Conservation (phyloP, 2,113 vertebrate genomes). For the Tichodroma muraria region DNA sequence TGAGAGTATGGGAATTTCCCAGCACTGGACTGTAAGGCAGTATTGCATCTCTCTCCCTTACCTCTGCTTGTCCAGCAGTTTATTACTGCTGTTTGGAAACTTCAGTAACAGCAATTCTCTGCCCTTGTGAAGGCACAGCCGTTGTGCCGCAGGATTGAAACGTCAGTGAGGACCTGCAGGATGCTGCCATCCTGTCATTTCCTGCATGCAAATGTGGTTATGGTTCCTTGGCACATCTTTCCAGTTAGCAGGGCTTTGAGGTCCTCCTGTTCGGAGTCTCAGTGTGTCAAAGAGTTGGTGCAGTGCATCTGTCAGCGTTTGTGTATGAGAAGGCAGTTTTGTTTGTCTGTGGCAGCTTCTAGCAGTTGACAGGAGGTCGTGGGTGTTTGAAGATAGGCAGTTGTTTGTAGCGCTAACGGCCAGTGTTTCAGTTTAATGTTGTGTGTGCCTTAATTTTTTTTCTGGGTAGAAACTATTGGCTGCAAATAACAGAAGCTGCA, state of each 20-base stretch:
- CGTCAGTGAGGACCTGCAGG: neutral
- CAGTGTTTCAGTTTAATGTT: neutral
- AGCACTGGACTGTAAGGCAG: neutral
- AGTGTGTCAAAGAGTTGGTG: neutral
- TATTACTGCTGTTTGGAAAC: neutral
- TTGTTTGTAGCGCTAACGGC: neutral
- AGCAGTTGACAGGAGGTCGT: neutral
- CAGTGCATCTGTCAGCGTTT: neutral
- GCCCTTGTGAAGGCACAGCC: neutral
- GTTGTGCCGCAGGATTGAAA: neutral
- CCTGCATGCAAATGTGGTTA: neutral
- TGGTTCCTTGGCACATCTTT: neutral
- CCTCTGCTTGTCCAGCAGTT: neutral
- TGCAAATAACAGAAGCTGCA: neutral
- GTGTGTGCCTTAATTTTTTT: neutral
- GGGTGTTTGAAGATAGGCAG: neutral
- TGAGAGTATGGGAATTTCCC: neutral
- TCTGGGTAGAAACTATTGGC: neutral
- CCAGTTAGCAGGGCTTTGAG: neutral
- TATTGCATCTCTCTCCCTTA: neutral
- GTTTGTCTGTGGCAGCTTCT: neutral
- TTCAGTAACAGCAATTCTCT: neutral
- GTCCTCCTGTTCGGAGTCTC: neutral
- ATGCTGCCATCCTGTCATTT: neutral
- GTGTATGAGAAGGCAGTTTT: neutral